Base-by-base conservation (phyloP, 2,797 vertebrate genomes). In the Brotula barbata region DNA sequence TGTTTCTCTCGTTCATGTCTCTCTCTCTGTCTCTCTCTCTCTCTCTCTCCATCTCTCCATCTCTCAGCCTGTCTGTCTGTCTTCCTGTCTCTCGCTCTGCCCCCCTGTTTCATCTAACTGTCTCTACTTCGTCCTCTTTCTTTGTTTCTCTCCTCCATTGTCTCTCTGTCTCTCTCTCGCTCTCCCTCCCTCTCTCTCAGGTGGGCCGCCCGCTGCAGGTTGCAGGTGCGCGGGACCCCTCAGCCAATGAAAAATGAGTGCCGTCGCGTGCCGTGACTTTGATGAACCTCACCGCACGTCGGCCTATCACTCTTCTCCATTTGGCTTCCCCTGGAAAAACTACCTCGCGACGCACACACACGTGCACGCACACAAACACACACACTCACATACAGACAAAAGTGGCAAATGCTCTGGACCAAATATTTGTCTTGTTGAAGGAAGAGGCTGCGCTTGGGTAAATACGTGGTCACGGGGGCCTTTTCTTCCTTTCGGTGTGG, bases 291-390 rank as follows among this genome's bases (percentile, higher is more conserved):
- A 3, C 91, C 52, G 83, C 85, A 85, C 48, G 78, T 67, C 86
- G 89, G 88, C 89, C 94, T 93, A 98, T 98, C 95, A 96, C 94
- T 99, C 95, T 98, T 98, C 96, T 97, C 94, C 95, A 90, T 94
- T 92, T 97, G 94, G 92, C 90, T 98, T 98, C 95, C 92, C 89
- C 90, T 82, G 89, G 87, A 83, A 86, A 84, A 83, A 80, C 45
- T 28, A 45, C 25, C 44, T 42, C 22, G 31, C 54, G 25, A 45
- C 54, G 36, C 28, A 34, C 28, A 22, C 41, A 44, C 40, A 42
- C 51, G 40, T 40, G 43, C 52, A 55, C 39, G 17, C 51, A 28
- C 22, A 55, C 39, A 55, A 41, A 41, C 58, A 49, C 55, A 42
- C 48, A 46, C 78, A 77, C 44, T 43, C 17, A 28, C 23, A 23